Conservation (phyloP, 1,140 invertebrate species). For the Trichonephila inaurata region DNA sequence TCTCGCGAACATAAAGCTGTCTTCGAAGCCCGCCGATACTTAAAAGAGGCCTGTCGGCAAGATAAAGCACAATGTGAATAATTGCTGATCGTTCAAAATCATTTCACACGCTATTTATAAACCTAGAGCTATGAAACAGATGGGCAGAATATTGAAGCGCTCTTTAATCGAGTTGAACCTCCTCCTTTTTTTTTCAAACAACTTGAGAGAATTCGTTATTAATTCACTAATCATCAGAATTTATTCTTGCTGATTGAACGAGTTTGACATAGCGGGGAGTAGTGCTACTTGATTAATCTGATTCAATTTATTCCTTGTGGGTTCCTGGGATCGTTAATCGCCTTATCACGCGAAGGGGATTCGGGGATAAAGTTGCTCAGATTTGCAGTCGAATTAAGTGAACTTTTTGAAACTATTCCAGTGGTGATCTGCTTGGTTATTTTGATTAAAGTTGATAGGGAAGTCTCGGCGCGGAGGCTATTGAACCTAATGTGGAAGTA, state of each 20-base stretch:
- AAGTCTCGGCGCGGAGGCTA: neutral
- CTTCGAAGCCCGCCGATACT: neutral
- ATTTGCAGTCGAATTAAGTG: neutral
- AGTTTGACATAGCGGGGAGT: neutral
- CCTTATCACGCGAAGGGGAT: neutral
- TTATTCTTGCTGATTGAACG: conserved; percentile 1
- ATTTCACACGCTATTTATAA: conserved; percentile 17
- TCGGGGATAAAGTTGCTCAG: neutral
- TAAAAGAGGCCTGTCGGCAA: neutral
- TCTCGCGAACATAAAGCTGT: neutral
- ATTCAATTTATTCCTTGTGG: neutral
- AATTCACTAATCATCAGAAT: neutral
- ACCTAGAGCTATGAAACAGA: neutral
- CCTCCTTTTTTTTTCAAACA: neutral
- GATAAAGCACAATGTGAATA: neutral
- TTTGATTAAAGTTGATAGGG: neutral
- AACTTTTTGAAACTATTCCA: neutral
- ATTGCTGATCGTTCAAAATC: conserved; percentile 5
- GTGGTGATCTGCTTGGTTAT: neutral
- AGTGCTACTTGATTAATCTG: neutral
- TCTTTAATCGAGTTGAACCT: neutral
- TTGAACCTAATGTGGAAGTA: neutral
- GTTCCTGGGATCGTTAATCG: conserved; percentile 3
- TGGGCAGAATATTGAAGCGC: neutral
- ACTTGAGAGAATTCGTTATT: neutral